A percentile compares a stretch with the other conserved stretches of the same genome.
These are phyloP conservation scores for Alviniconcha strummeri DNA, from an alignment of 2,888 invertebrate genomes.

Conservation along the genomic window DNA sequence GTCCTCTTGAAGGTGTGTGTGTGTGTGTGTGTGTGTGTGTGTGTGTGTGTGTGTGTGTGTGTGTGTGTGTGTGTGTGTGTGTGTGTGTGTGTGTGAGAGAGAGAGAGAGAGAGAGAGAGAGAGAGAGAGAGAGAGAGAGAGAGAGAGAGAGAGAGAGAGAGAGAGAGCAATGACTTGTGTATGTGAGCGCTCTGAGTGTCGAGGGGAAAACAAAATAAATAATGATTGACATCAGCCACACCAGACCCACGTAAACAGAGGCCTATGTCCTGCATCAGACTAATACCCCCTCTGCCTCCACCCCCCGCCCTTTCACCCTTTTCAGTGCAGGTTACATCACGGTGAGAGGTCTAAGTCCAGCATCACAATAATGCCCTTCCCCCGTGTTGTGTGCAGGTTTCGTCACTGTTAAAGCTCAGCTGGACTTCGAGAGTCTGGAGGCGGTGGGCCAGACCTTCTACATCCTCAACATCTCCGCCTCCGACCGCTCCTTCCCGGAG, in stretches of 20 bases:
- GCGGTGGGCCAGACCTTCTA: slow-evolving; percentile 23
- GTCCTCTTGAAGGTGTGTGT: neutral
- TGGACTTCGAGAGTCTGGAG: slow-evolving; percentile 49
- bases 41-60: neutral
- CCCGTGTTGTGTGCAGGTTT: slow-evolving; percentile 34
- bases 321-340: too few species aligned
- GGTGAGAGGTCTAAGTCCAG: too few species aligned
- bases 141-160: slow-evolving; percentile 23
- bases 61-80: neutral
- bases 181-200: too few species aligned
- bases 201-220: too few species aligned
- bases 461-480: slow-evolving; percentile 44
- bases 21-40: neutral
- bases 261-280: too few species aligned
- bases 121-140: slow-evolving; percentile 37
- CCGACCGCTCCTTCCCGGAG: slow-evolving; percentile 38
- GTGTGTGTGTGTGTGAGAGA: neutral
- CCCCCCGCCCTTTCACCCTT: too few species aligned
- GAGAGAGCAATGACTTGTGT: neutral
- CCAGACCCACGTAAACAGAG: too few species aligned
- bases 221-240: too few species aligned
- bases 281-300: too few species aligned
- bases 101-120: too few species aligned
- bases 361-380: too few species aligned
- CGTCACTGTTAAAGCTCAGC: slow-evolving; percentile 39